These are phyloP conservation scores for Carlito syrichta DNA, from an alignment of 2,113 vertebrate species.

Conservation along the genomic window DNA sequence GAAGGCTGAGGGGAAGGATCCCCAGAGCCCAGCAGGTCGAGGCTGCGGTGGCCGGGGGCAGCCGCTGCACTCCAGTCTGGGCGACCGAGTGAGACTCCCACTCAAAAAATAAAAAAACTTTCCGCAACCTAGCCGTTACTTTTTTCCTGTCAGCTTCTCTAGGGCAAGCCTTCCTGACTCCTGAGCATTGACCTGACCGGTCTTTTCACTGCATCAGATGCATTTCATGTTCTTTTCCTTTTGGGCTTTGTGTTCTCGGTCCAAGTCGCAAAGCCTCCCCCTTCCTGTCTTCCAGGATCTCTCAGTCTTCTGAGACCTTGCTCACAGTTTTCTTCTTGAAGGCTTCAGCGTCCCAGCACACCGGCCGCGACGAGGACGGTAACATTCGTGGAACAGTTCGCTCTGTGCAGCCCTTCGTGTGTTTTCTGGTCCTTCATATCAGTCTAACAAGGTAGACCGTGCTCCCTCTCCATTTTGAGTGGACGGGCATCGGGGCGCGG, in stretches of 20 bases:
- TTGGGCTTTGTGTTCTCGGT: background rate
- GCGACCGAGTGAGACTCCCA: background rate
- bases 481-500: background rate
- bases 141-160: background rate
- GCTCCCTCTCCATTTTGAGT: too few species aligned
- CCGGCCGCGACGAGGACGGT: too few species aligned
- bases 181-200: background rate
- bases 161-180: background rate
- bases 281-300: background rate
- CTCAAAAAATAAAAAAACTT: background rate
- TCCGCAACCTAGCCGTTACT: background rate
- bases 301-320: background rate
- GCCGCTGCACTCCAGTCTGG: background rate
- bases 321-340: conserved; percentile 5
- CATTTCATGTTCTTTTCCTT: background rate
- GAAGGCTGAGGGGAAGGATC: too few species aligned
- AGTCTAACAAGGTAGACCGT: background rate
- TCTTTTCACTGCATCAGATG: background rate
- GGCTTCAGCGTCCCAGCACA: background rate
- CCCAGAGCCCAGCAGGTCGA: too few species aligned
- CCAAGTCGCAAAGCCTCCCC: background rate
- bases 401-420: background rate
- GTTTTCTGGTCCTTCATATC: background rate
- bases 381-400: background rate
- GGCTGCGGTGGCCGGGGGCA: too few species aligned